Conservation (phyloP, 2,113 vertebrate genomes). For the Pungitius pungitius region DNA sequence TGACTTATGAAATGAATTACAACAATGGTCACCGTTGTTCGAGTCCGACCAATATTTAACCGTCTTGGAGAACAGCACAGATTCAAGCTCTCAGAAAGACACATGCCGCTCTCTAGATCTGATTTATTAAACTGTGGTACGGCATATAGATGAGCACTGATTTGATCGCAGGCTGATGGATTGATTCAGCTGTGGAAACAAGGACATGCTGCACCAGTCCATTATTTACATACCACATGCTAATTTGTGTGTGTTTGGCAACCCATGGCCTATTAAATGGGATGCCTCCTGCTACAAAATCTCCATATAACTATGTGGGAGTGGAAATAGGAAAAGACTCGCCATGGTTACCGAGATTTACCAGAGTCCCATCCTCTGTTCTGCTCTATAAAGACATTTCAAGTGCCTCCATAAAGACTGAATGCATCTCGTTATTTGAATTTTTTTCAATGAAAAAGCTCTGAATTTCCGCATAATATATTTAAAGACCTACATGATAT, state of each 20-base stretch:
- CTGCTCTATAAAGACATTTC: not conserved
- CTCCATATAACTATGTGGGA: not conserved
- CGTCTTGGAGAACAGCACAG: slow-evolving; percentile 33
- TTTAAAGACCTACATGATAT: not conserved
- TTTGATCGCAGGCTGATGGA: slow-evolving; percentile 66
- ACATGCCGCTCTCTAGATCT: slow-evolving; percentile 50
- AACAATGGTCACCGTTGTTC: slow-evolving; percentile 30
- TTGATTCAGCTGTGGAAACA: slow-evolving; percentile 61
- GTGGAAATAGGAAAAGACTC: not conserved
- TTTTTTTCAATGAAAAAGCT: not conserved
- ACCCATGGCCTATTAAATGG: slow-evolving; percentile 23
- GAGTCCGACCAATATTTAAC: slow-evolving; percentile 41
- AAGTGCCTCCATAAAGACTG: not conserved
- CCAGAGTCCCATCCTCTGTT: not conserved
- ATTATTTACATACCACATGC: slow-evolving; percentile 49
- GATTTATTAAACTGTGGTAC: slow-evolving; percentile 64
- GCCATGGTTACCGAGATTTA: not conserved
- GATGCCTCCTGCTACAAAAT: slow-evolving; percentile 9
- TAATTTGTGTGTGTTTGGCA: slow-evolving; percentile 39
- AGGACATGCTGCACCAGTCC: slow-evolving; percentile 36
- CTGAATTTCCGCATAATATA: not conserved
- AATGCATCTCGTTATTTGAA: not conserved
- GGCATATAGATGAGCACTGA: slow-evolving; percentile 65
- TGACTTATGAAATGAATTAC: slow-evolving; percentile 46
- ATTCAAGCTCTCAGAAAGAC: slow-evolving; percentile 51